Evolutionary conservation across 2,888 invertebrate genomes (phyloP), one percentile per base, ranked within the genome.

Genomic region (Therioaphis trifolii): DNA sequence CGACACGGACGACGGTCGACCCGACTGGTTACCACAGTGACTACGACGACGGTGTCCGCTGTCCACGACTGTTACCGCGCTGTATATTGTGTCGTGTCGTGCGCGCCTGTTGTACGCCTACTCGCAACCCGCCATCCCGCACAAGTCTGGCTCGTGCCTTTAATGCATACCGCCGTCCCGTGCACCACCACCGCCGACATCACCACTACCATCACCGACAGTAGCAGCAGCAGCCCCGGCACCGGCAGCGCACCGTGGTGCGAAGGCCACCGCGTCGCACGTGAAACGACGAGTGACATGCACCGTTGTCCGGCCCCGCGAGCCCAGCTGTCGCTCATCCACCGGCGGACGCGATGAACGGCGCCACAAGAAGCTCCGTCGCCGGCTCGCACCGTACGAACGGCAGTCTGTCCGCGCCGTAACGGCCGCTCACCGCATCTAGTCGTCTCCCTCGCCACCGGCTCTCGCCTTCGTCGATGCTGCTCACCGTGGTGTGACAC

Each of bases 301-400:
- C 40, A n/a, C n/a, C 29, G 24, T 35, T 27, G 43, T 7, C 14
- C 18, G 14, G 12, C 21, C 40, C 18, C 12, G n/a, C n/a, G 49
- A 11, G 52, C 52, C 21, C 66, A 7, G 24, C 27, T 14, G 49
- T 46, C 18, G 68, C 24, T 40, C 55, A 68, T 27, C 27, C 43
- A 55, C 27, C 78, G 52, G 27, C 55, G 40, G 68, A 78, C 69
- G n/a, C 63, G 35, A 82, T 82, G 72, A 72, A 24, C 46, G 29
- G 24, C 55, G 24, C 52, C 46, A 5, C n/a, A n/a, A n/a, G n/a
- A n/a, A n/a, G n/a, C n/a, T n/a, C 2, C 27, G 14, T 18, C 49
- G 15, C 15, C 29, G 24, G 0, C 21, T 35, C 35, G 5, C 66
- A 49, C 61, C 43, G 35, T 18, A 29, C 29, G 4, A 43, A 4